A percentile compares a stretch with the other conserved stretches of the same genome.
These are phyloP conservation scores for Aporophyla nigra DNA, from an alignment of 2,888 invertebrate species.

Conservation along the genomic window DNA sequence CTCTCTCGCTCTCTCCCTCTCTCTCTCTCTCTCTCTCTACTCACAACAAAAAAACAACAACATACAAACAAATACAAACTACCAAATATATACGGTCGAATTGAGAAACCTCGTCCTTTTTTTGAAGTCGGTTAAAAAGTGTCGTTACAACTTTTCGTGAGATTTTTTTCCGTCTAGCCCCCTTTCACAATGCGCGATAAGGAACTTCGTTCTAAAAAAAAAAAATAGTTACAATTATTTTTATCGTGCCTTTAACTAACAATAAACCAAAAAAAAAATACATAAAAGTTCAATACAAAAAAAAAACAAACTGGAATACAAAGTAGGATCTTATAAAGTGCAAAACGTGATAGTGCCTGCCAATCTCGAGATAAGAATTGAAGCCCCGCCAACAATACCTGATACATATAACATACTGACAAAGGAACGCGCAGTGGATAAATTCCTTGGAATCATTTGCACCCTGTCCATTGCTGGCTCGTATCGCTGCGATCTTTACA, in stretches of 20 bases:
- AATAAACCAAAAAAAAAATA: neutral
- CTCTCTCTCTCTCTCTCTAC: too few species aligned
- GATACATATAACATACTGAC: conserved; percentile 29
- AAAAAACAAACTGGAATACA: neutral
- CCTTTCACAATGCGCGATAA: too few species aligned
- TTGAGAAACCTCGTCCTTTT: too few species aligned
- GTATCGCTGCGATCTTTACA: conserved; percentile 60
- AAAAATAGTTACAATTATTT: neutral
- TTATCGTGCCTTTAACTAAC: neutral
- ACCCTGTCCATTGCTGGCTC: conserved; percentile 58
- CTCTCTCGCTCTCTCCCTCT: too few species aligned
- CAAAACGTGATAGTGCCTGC: conserved; percentile 37
- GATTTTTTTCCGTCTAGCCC: too few species aligned
- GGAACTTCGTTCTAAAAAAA: too few species aligned
- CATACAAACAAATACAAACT: too few species aligned
- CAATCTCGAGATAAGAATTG: conserved; percentile 56
- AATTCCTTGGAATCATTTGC: conserved; percentile 59
- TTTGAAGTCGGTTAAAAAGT: too few species aligned
- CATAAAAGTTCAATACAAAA: conserved; percentile 1
- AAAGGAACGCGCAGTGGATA: conserved; percentile 42
- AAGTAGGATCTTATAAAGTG: conserved; percentile 43
- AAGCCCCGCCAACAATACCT: conserved; percentile 42
- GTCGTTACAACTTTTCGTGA: too few species aligned
- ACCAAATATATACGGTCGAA: too few species aligned
- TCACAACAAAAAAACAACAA: too few species aligned